Evolutionary conservation across 1,140 invertebrate genomes (phyloP), one percentile per base, ranked within the genome.

Genomic region (Heliconius eleuchia): DNA sequence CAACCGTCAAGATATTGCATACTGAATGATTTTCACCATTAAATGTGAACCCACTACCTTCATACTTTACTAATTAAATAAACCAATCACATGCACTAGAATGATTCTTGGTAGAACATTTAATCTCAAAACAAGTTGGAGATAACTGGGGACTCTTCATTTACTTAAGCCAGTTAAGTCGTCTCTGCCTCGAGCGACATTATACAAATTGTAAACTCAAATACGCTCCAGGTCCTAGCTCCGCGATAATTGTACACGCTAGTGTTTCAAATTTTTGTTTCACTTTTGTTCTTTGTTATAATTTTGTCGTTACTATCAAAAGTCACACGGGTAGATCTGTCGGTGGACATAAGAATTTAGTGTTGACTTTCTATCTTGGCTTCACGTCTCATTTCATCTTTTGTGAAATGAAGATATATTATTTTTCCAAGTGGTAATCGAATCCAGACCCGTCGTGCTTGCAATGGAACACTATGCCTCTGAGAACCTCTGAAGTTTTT

Each of bases 81-180:
- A 11, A 66, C 13, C 23, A 66, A 66, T 66, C 60, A 66, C 23
- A 66, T 9, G n/a, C n/a, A 23, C 57, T 16, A 66, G 0, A 66
- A 66, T 30, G 60, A 30, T 66, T 16, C 23, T 66, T 30, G 23
- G 23, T 66, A 30, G 13, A 30, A 66, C 23, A 66, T 66, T 66
- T 66, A 66, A 66, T 66, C 23, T 66, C 27, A 30, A 66, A 66
- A 66, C 60, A 27, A 66, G 23, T 27, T 66, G 27, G 27, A 66
- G 60, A 66, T 66, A 66, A 66, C 60, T 30, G 0, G 60, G 27
- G 13, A 27, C 60, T 66, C 60, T 66, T 66, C 60, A 66, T 66
- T 66, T 66, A 66, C 60, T 66, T 66, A 66, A 66, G 11, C 60
- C 27, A 66, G 60, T 66, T 66, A 66, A 66, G 60, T 66, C 60